phyloP scores from a whole-genome alignment of 2,888 invertebrate genomes.

The Fissipunctia ypsillon region DNA sequence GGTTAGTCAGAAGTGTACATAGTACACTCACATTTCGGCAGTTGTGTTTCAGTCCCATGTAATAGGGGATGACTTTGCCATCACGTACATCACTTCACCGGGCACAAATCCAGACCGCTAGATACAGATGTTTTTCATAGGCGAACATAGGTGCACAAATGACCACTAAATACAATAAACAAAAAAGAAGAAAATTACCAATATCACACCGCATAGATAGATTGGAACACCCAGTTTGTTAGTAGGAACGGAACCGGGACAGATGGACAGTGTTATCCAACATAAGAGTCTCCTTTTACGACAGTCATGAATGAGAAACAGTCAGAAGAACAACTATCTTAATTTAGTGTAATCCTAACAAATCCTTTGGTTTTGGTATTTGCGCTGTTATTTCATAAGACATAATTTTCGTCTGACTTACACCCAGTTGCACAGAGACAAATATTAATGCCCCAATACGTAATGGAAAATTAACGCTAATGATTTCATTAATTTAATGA shows the following conservation, averaged over 20 bases:
- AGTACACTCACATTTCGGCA: not conserved
- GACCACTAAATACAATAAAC: not conserved
- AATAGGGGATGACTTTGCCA: not conserved
- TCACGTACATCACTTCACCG: not conserved
- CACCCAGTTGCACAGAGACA: too few relatives aligned
- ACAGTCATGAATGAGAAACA: not conserved
- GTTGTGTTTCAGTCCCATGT: not conserved
- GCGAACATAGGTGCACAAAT: not conserved
- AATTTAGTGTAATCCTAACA: not conserved
- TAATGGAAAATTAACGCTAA: too few relatives aligned
- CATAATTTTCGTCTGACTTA: not conserved
- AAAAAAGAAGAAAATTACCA: not conserved
- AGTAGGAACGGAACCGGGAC: not conserved
- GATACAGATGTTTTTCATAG: not conserved
- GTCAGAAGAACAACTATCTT: not conserved
- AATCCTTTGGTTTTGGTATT: not conserved
- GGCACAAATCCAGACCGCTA: not conserved
- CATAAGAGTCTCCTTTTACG: not conserved
- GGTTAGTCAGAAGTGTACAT: not conserved
- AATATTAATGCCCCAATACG: too few relatives aligned
- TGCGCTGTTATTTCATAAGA: not conserved
- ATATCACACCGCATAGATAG: not conserved
- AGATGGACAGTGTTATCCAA: not conserved
- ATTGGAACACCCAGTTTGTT: not conserved
- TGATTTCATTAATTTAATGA: too few relatives aligned